A percentile compares a stretch with the other conserved stretches of the same genome.
phyloP scores from a whole-genome alignment of 1,140 invertebrate genomes.

The Laupala kohalensis region DNA sequence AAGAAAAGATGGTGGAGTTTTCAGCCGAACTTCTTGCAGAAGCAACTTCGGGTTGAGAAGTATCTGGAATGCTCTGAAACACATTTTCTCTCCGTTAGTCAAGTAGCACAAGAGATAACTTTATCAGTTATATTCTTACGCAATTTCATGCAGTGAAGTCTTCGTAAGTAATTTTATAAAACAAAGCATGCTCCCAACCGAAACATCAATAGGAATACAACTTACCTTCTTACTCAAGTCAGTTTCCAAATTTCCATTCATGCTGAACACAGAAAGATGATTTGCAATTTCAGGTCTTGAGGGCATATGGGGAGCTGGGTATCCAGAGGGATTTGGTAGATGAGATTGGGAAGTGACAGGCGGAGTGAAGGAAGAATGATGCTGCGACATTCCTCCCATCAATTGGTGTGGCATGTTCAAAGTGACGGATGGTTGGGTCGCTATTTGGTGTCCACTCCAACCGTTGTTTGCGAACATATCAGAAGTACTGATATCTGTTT shows the following conservation, averaged over 20 bases:
- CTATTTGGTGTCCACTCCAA: background rate
- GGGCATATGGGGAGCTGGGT: background rate
- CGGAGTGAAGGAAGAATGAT: background rate
- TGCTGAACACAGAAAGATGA: constrained; percentile 15
- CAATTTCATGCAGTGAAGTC: no score
- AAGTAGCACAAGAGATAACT: no score
- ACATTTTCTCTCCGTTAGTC: no score
- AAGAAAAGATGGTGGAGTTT: constrained; percentile 7
- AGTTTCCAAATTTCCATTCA: constrained; percentile 23
- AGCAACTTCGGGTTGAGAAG: background rate
- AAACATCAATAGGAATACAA: constrained; percentile 15
- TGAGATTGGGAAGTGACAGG: background rate
- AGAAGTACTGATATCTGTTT: background rate
- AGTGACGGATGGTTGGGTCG: background rate
- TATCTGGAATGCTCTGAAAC: background rate
- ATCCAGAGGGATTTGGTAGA: background rate
- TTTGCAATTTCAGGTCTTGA: background rate
- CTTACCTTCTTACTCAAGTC: constrained; percentile 18
- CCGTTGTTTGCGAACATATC: background rate
- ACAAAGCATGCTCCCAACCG: no score
- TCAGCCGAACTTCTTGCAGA: constrained; percentile 8
- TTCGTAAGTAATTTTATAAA: no score
- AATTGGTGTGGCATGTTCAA: background rate
- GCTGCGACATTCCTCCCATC: background rate
- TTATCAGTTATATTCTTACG: no score